A percentile compares a stretch with the other conserved stretches of the same genome.
Evolutionary conservation across 2,888 invertebrate genomes (phyloP).

Genomic region (Tuta absoluta): DNA sequence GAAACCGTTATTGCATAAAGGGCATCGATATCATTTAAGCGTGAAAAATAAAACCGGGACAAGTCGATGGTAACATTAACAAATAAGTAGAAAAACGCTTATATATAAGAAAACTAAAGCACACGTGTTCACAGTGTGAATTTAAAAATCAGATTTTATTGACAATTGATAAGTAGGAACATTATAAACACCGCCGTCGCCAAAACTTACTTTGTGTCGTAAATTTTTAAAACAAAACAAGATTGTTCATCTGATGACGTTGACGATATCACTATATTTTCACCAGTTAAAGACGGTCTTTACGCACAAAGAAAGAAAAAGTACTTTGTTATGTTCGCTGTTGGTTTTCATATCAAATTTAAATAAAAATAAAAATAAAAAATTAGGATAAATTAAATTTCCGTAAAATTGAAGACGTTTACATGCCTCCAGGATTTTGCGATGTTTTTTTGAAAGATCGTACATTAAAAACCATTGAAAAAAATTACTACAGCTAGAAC

Average conservation of each 20-base stretch:
- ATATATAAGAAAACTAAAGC: not conserved
- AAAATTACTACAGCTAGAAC: not conserved
- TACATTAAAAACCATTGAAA: not conserved
- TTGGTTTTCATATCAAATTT: no score
- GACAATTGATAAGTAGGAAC: not conserved
- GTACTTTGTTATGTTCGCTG: no score
- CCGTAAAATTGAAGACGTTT: constrained; percentile 1
- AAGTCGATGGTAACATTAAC: constrained; percentile 2
- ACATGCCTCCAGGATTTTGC: not conserved
- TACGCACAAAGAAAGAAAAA: not conserved
- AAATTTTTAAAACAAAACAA: not conserved
- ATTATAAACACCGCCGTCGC: not conserved
- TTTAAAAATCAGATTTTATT: constrained; percentile 3
- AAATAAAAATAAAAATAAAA: no score
- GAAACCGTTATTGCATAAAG: not conserved
- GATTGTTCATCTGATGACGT: constrained; percentile 6
- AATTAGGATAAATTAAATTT: not conserved
- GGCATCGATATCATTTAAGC: not conserved
- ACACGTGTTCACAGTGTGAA: not conserved
- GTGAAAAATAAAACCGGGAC: not conserved
- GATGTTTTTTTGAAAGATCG: constrained; percentile 1
- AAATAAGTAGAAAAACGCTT: not conserved
- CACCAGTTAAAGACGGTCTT: not conserved
- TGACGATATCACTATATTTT: constrained; percentile 4
- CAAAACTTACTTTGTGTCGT: not conserved